These are phyloP conservation scores for Potamilus streckersoni DNA, from an alignment of 1,140 invertebrate species.

Conservation along the genomic window DNA sequence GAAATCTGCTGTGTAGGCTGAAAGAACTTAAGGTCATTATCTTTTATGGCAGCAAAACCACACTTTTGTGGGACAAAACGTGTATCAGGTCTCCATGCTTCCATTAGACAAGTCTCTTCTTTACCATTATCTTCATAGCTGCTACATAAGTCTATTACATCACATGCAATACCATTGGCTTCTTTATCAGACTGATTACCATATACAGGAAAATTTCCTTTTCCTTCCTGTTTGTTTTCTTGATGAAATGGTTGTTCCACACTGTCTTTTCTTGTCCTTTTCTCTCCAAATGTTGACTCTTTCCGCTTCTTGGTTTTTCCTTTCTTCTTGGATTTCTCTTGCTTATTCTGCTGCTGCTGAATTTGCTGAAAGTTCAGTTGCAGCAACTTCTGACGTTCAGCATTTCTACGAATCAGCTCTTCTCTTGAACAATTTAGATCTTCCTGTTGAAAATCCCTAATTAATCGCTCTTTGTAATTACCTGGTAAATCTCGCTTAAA, in stretches of 20 bases:
- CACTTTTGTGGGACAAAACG: not conserved
- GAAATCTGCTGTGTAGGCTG: slow-evolving; percentile 9
- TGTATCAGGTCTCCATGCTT: slow-evolving; percentile 8
- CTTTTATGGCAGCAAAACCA: not conserved
- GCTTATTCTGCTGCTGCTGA: slow-evolving; percentile 1
- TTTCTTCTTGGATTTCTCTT: not conserved
- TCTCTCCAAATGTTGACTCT: not conserved
- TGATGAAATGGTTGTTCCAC: not conserved
- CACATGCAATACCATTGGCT: slow-evolving; percentile 3
- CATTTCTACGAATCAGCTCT: slow-evolving; percentile 45
- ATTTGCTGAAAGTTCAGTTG: slow-evolving; percentile 32
- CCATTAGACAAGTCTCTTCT: slow-evolving; percentile 43
- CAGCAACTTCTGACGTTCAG: slow-evolving; percentile 42
- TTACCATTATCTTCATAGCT: slow-evolving; percentile 13
- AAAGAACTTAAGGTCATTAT: not conserved
- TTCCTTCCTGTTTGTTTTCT: slow-evolving; percentile 11
- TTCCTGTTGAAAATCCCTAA: slow-evolving; percentile 41
- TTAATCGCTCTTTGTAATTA: slow-evolving; percentile 39
- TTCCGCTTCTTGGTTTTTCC: not conserved
- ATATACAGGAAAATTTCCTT: not conserved
- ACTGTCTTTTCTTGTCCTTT: slow-evolving; percentile 17
- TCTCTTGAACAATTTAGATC: slow-evolving; percentile 30
- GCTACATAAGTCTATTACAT: too few species aligned
- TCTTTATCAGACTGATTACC: not conserved
- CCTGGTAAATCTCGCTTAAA: slow-evolving; percentile 25